phyloP scores from a whole-genome alignment of 2,888 invertebrate species.

The Amorpha juglandis region DNA sequence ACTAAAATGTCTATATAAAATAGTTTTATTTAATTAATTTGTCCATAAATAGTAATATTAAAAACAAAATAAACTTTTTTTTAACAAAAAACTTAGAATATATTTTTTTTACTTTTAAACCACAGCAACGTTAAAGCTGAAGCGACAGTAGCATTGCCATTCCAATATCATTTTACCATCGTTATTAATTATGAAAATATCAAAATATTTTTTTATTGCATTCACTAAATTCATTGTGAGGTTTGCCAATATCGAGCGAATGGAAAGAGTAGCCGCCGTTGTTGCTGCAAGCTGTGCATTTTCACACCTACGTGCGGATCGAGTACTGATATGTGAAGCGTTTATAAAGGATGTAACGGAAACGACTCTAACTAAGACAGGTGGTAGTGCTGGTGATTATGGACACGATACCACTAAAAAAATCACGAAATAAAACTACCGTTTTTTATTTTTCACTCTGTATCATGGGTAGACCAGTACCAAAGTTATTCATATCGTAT shows the following conservation, averaged over 20 bases:
- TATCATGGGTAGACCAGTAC: no score
- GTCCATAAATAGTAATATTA: constrained; percentile 26
- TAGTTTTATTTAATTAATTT: constrained; percentile 11
- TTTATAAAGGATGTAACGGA: no score
- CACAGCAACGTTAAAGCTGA: constrained; percentile 75
- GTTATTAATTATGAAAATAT: constrained; percentile 48
- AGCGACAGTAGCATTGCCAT: constrained; percentile 70
- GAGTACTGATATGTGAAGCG: constrained; percentile 70
- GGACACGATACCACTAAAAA: no score
- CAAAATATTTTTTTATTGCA: constrained; percentile 58
- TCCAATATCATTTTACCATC: constrained; percentile 46
- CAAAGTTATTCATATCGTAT: no score
- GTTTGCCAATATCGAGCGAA: constrained; percentile 81
- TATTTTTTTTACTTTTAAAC: constrained; percentile 42
- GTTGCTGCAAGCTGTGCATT: constrained; percentile 72
- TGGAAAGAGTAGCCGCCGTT: constrained; percentile 58
- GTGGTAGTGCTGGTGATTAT: no score
- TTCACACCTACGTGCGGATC: constrained; percentile 69
- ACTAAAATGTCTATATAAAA: constrained; percentile 19
- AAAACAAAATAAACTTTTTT: constrained; percentile 26
- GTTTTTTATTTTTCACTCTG: no score
- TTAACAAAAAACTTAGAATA: constrained; percentile 46
- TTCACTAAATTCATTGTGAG: constrained; percentile 69
- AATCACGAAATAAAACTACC: no score
- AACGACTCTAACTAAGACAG: no score